Base-by-base conservation (phyloP, 92 coral and sea anemone genomes). In the Phenganax subtilis region DNA sequence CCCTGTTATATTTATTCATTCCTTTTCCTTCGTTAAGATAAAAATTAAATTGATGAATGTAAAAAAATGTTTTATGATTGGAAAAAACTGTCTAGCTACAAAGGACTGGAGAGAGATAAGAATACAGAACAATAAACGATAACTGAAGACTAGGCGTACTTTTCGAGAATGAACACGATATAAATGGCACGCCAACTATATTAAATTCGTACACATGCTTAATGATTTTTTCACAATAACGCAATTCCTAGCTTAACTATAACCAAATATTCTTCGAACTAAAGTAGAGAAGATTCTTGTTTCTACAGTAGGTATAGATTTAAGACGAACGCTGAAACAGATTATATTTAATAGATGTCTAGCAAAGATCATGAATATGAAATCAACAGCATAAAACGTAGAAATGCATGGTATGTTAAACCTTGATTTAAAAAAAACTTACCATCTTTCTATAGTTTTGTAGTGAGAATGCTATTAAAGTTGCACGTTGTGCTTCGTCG, bases 341-440 rank as follows among this genome's bases (percentile, higher is more conserved):
- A 68, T 12, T 68, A 12, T 68, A 52, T 28, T 30, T 68, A 52
- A 29, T 68, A 64, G 37, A 68, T 68, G 10, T 37, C 8, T n/a
- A 12, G 15, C 53, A 1, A 28, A 17, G 16, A 68, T 37, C 47
- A 37, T 5, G 47, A n/a, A 28, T 0, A 7, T 6, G 73, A 68
- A 30, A 68, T 37, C 73, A 68, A 0, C 28, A 61, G 25, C 54
- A 68, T 68, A 52, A 68, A 68, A 68, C 14, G n/a, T 64, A 64
- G 37, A 28, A 28, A 64, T 2, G 16, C n/a, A 12, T 30, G 47
- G 73, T 53, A 68, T 68, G 31, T 29, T 29, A 68, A 20, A 30
- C 73, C 47, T 37, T 37, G 47, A 68, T 37, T 68, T 68, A 10
- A 30, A 68, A 68, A 28, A 44, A 12, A 68, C 73, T 30, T 68